A percentile compares a stretch with the other conserved stretches of the same genome.
Conservation (phyloP, 2,113 vertebrate species). For the Nesoenas mayeri region DNA sequence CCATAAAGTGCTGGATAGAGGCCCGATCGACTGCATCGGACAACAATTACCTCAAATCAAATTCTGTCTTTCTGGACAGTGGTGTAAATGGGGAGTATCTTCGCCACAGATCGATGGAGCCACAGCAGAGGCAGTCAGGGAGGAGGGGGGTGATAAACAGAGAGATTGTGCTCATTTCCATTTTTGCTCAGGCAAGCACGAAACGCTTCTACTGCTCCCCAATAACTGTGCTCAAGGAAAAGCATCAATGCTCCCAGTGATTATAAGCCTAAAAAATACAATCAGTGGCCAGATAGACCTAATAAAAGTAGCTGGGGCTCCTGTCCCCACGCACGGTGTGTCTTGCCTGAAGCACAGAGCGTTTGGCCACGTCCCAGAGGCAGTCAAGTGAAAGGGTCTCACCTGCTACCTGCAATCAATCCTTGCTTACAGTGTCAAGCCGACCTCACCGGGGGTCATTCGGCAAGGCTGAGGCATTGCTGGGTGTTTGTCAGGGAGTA, state of each 20-base stretch:
- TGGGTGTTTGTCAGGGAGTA: slow-evolving; percentile 37
- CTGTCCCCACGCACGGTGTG: neutral
- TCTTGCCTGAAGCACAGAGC: slow-evolving; percentile 11
- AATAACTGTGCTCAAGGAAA: neutral
- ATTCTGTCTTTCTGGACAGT: neutral
- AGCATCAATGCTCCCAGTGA: neutral
- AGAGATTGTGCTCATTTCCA: neutral
- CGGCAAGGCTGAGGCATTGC: slow-evolving; percentile 39
- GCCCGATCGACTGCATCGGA: neutral
- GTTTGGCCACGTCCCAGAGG: slow-evolving; percentile 47
- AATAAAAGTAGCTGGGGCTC: neutral
- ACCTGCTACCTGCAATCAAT: slow-evolving; percentile 72
- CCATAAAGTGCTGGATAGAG: slow-evolving; percentile 28
- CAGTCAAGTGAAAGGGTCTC: slow-evolving; percentile 46
- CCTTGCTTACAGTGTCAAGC: slow-evolving; percentile 50
- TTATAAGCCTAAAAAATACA: neutral
- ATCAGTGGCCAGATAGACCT: neutral
- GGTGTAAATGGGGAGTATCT: neutral
- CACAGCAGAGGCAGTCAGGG: neutral
- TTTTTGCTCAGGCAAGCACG: neutral
- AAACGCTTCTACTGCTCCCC: neutral
- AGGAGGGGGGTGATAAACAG: neutral
- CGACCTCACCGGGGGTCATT: slow-evolving; percentile 30
- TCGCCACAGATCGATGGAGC: neutral
- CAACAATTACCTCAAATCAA: slow-evolving; percentile 54